phyloP scores from a whole-genome alignment of 2,888 invertebrate genomes.

The Ophioninae sp. region DNA sequence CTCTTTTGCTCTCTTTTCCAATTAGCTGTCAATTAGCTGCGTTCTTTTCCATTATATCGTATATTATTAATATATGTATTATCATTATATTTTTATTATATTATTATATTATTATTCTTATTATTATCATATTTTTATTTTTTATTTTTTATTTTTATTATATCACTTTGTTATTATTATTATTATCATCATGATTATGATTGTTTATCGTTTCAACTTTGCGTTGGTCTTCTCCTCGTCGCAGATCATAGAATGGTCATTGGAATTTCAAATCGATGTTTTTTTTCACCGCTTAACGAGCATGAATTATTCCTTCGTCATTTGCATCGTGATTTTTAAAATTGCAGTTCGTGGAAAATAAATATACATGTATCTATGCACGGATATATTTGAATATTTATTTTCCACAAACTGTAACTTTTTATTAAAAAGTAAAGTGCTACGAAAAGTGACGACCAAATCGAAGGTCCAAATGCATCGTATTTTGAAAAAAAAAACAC shows the following conservation, averaged over 20 bases:
- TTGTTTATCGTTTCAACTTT: slow-evolving; percentile 5
- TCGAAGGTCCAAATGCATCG: too few relatives aligned
- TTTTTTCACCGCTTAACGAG: slow-evolving; percentile 9
- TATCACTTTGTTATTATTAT: too few relatives aligned
- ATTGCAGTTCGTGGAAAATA: slow-evolving; percentile 1
- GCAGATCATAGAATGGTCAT: not conserved
- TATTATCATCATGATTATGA: not conserved
- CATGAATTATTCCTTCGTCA: not conserved
- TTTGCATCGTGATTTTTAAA: not conserved
- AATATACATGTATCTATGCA: not conserved
- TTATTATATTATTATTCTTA: too few relatives aligned
- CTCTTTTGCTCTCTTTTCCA: slow-evolving; percentile 3
- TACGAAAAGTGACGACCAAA: too few relatives aligned
- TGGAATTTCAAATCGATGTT: slow-evolving; percentile 33
- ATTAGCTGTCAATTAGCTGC: too few relatives aligned
- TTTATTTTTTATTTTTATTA: too few relatives aligned
- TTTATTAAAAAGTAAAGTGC: too few relatives aligned
- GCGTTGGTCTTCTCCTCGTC: not conserved
- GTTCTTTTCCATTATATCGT: too few relatives aligned
- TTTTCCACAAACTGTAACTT: not conserved
- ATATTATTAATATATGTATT: too few relatives aligned
- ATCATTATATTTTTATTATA: too few relatives aligned
- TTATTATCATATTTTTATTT: too few relatives aligned
- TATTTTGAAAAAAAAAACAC: too few relatives aligned
- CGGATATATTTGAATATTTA: not conserved